These are phyloP conservation scores for Ptilodon capucinus DNA, from an alignment of 2,888 invertebrate species.

Conservation along the genomic window DNA sequence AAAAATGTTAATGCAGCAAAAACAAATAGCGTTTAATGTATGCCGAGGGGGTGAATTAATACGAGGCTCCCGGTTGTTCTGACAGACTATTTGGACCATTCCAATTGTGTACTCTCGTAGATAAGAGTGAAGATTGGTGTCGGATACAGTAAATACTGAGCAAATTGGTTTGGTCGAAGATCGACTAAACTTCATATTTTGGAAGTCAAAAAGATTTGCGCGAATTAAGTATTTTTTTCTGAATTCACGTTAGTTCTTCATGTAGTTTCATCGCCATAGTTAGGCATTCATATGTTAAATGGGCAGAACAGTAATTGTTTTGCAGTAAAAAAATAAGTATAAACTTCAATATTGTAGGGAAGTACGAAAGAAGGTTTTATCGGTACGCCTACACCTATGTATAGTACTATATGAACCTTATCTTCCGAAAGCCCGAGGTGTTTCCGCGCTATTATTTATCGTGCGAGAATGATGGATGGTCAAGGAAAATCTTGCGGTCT, in stretches of 20 bases:
- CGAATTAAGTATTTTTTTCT: too few relatives aligned
- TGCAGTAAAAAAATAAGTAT: too few relatives aligned
- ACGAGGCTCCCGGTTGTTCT: constrained; percentile 33
- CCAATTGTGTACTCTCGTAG: constrained; percentile 49
- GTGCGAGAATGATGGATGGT: constrained; percentile 55
- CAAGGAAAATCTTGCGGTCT: constrained; percentile 48
- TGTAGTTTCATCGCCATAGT: too few relatives aligned
- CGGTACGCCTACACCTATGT: not conserved
- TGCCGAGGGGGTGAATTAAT: constrained; percentile 72
- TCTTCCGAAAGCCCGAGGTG: constrained; percentile 21
- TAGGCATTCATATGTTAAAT: too few relatives aligned
- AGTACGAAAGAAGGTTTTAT: too few relatives aligned
- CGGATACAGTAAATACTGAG: not conserved
- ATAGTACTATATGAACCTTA: not conserved
- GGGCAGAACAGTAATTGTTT: too few relatives aligned
- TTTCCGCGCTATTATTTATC: constrained; percentile 38
- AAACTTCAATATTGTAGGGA: too few relatives aligned
- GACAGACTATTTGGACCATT: constrained; percentile 35
- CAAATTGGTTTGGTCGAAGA: not conserved
- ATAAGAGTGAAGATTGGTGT: constrained; percentile 34
- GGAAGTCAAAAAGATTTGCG: too few relatives aligned
- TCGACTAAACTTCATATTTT: too few relatives aligned
- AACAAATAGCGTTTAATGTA: constrained; percentile 79
- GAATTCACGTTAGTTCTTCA: too few relatives aligned
- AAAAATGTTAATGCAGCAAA: constrained; percentile 81